A percentile compares a stretch with the other conserved stretches of the same genome.
These are phyloP conservation scores for Drosophila azteca DNA, from an alignment of 1,140 invertebrate species.

Conservation along the genomic window DNA sequence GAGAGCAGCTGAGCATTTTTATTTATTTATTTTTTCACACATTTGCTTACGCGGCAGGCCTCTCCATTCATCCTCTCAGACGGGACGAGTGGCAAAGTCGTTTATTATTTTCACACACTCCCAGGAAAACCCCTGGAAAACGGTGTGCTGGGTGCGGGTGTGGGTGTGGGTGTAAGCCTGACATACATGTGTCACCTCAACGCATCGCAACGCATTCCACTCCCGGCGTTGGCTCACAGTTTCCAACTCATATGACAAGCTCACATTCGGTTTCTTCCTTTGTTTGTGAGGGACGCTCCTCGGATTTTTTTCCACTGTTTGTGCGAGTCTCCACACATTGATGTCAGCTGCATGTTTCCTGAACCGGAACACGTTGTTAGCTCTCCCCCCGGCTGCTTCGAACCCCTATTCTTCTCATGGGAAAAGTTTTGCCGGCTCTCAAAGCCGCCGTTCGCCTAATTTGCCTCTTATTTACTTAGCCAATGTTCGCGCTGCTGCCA, in stretches of 20 bases:
- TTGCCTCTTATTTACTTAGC: slow-evolving; percentile 65
- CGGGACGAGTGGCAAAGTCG: slow-evolving; percentile 72
- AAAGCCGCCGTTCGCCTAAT: slow-evolving; percentile 45
- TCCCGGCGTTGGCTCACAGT: slow-evolving; percentile 40
- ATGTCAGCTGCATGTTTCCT: slow-evolving; percentile 68
- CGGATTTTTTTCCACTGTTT: slow-evolving; percentile 35
- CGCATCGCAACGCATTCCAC: slow-evolving; percentile 23
- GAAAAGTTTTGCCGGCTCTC: slow-evolving; percentile 33
- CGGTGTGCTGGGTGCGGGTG: neutral
- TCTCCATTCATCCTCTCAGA: slow-evolving; percentile 12
- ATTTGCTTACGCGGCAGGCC: slow-evolving; percentile 57
- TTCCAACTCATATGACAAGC: slow-evolving; percentile 43
- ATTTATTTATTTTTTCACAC: slow-evolving; percentile 77
- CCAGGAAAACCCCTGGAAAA: slow-evolving; percentile 13
- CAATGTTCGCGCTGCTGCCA: slow-evolving; percentile 2
- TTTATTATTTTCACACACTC: slow-evolving; percentile 77
- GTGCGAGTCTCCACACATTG: slow-evolving; percentile 51
- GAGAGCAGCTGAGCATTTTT: slow-evolving; percentile 65
- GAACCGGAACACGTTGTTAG: slow-evolving; percentile 52
- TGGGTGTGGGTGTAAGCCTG: neutral
- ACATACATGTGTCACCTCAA: slow-evolving; percentile 9
- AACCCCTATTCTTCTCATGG: too few species aligned
- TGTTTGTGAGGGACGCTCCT: slow-evolving; percentile 44
- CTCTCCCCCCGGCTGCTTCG: neutral
- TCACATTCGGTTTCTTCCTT: slow-evolving; percentile 25